Percentiles rank a stretch among this genome's conserved stretches.
Conservation (phyloP, 2,888 invertebrate species). For the Brassicogethes aeneus region DNA sequence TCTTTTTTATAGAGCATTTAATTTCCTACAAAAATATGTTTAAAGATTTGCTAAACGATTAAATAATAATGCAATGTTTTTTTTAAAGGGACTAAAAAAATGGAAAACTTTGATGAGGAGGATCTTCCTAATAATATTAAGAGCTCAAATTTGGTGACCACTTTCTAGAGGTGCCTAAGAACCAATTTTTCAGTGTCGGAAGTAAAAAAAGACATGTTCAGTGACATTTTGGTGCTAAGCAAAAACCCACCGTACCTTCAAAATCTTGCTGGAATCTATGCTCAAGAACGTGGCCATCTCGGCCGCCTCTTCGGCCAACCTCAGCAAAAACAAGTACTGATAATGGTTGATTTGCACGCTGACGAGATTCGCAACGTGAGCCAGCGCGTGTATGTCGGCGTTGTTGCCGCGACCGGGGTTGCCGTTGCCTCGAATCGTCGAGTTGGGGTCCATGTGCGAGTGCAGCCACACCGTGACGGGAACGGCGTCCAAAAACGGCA, state of each 20-base stretch:
- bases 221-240: not conserved
- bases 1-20: too few relatives aligned
- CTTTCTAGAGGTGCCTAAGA: too few relatives aligned
- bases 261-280: slow-evolving; percentile 65
- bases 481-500: slow-evolving; percentile 77
- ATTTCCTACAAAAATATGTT: too few relatives aligned
- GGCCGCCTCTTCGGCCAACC: slow-evolving; percentile 71
- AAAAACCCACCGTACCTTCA: slow-evolving; percentile 38
- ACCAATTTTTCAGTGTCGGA: too few relatives aligned
- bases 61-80: too few relatives aligned
- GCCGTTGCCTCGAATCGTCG: slow-evolving; percentile 26
- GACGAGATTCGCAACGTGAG: slow-evolving; percentile 74
- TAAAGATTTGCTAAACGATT: too few relatives aligned
- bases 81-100: too few relatives aligned
- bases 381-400: slow-evolving; percentile 71
- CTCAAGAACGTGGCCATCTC: slow-evolving; percentile 73
- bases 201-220: slow-evolving; percentile 1
- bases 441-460: slow-evolving; percentile 40
- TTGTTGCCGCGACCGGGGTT: slow-evolving; percentile 20
- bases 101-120: not conserved
- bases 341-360: slow-evolving; percentile 90
- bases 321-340: slow-evolving; percentile 80
- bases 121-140: too few relatives aligned
- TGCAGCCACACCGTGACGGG: slow-evolving; percentile 82
- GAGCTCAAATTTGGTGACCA: too few relatives aligned